These are phyloP conservation scores for Drosophila pseudoobscura DNA, from an alignment of 1,140 invertebrate species.

Conservation along the genomic window DNA sequence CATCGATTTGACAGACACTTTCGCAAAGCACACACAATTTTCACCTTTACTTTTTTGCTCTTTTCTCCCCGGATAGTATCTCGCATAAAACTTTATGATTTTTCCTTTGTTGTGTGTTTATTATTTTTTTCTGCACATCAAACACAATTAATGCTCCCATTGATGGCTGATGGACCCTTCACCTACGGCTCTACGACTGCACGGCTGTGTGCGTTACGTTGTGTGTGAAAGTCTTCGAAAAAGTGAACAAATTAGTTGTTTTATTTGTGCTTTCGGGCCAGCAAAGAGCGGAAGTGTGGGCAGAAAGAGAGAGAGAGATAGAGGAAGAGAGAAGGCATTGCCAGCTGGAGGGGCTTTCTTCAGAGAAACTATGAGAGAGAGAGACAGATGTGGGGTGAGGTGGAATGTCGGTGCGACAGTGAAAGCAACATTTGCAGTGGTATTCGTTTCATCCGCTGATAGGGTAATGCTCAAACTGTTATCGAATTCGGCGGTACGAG, in stretches of 20 bases:
- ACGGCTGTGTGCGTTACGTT: conserved; percentile 6
- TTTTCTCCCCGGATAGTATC: not conserved
- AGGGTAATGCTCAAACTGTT: conserved; percentile 62
- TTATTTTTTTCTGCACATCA: conserved; percentile 45
- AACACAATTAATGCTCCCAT: conserved; percentile 50
- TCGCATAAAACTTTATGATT: conserved; percentile 33
- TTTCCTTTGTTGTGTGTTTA: conserved; percentile 38
- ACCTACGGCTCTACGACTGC: conserved; percentile 1
- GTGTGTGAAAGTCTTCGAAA: conserved; percentile 56
- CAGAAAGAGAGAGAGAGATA: not conserved
- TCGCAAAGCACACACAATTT: conserved; percentile 43
- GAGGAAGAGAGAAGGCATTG: conserved; percentile 17
- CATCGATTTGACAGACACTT: conserved; percentile 48
- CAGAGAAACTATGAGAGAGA: conserved; percentile 18
- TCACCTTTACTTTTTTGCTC: conserved; percentile 39
- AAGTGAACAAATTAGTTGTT: conserved; percentile 35
- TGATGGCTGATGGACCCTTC: conserved; percentile 34
- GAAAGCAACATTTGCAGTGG: conserved; percentile 37
- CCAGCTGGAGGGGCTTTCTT: conserved; percentile 41
- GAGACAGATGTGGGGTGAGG: conserved; percentile 4
- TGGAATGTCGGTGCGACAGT: conserved; percentile 51
- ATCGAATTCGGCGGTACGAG: conserved; percentile 31
- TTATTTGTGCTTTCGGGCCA: conserved; percentile 15
- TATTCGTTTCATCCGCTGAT: conserved; percentile 48
- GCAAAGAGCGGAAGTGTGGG: conserved; percentile 1